A percentile compares a stretch with the other conserved stretches of the same genome.
phyloP scores from a whole-genome alignment of 1,140 invertebrate species.

The Drosophila azteca region DNA sequence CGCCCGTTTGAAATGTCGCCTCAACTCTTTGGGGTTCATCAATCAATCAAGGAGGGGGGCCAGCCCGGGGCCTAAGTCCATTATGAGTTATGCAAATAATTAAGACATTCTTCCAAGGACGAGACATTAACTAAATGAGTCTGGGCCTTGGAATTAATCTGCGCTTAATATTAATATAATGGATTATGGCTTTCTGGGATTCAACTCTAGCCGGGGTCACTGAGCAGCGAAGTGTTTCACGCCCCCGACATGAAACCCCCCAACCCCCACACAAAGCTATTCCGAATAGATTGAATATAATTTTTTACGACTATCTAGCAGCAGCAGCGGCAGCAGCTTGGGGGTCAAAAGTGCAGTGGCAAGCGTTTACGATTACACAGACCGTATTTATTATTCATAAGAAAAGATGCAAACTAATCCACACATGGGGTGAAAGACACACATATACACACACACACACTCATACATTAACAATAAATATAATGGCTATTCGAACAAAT shows the following conservation, averaged over 20 bases:
- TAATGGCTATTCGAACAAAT: constrained; percentile 61
- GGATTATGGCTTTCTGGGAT: constrained; percentile 19
- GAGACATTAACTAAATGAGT: constrained; percentile 49
- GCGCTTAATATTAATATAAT: constrained; percentile 27
- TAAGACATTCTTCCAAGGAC: constrained; percentile 24
- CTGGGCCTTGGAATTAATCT: constrained; percentile 35
- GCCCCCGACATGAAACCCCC: constrained; percentile 7
- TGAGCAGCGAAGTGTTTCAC: constrained; percentile 42
- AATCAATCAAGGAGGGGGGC: constrained; percentile 41
- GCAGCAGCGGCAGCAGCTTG: constrained; percentile 15
- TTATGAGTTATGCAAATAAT: constrained; percentile 62
- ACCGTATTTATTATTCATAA: constrained; percentile 59
- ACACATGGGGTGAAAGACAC: constrained; percentile 1
- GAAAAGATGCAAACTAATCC: constrained; percentile 52
- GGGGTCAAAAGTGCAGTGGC: constrained; percentile 52
- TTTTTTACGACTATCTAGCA: constrained; percentile 40
- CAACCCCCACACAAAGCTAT: not conserved
- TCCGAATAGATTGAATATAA: constrained; percentile 30
- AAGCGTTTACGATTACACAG: constrained; percentile 51
- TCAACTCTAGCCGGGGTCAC: constrained; percentile 15
- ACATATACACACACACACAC: constrained; percentile 5
- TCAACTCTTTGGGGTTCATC: constrained; percentile 38
- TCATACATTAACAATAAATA: constrained; percentile 58
- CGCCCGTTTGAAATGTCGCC: constrained; percentile 42
- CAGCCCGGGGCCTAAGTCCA: constrained; percentile 26